Percentiles rank a stretch among this genome's conserved stretches.
These are phyloP conservation scores for Kryptolebias ocellatus DNA, from an alignment of 2,797 vertebrate species.

Conservation along the genomic window DNA sequence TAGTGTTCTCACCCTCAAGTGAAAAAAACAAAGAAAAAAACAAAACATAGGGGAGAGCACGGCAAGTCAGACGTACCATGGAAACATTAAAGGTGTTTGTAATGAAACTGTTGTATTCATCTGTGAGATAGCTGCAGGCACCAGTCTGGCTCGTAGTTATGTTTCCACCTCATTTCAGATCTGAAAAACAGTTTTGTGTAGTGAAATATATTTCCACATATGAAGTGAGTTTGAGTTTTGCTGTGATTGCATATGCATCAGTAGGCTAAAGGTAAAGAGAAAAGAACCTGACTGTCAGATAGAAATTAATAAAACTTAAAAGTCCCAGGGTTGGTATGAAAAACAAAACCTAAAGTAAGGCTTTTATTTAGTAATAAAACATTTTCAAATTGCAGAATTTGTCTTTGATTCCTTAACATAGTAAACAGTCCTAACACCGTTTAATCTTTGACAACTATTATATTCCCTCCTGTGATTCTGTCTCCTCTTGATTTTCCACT, in stretches of 20 bases:
- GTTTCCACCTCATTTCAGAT: conserved; percentile 73
- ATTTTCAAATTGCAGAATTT: conserved; percentile 56
- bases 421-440: conserved; percentile 55
- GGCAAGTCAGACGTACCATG: conserved; percentile 46
- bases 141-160: conserved; percentile 52
- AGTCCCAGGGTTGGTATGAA: conserved; percentile 6
- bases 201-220: conserved; percentile 14
- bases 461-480: conserved; percentile 32
- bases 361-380: conserved; percentile 46
- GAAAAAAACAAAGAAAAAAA: conserved; percentile 32
- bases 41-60: conserved; percentile 29
- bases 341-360: conserved; percentile 38
- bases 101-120: conserved; percentile 68
- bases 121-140: conserved; percentile 65
- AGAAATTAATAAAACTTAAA: conserved; percentile 40
- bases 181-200: conserved; percentile 45
- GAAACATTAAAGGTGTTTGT: conserved; percentile 70
- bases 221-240: conserved; percentile 5
- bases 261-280: conserved; percentile 39
- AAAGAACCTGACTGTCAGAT: conserved; percentile 37
- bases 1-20: conserved; percentile 32
- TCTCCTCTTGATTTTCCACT: conserved; percentile 8
- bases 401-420: conserved; percentile 51
- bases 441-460: conserved; percentile 68
- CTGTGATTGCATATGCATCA: conserved; percentile 20